Evolutionary conservation across 2,888 invertebrate species (phyloP), one percentile per base, ranked within the genome.

Genomic region (Tetragonula carbonaria): DNA sequence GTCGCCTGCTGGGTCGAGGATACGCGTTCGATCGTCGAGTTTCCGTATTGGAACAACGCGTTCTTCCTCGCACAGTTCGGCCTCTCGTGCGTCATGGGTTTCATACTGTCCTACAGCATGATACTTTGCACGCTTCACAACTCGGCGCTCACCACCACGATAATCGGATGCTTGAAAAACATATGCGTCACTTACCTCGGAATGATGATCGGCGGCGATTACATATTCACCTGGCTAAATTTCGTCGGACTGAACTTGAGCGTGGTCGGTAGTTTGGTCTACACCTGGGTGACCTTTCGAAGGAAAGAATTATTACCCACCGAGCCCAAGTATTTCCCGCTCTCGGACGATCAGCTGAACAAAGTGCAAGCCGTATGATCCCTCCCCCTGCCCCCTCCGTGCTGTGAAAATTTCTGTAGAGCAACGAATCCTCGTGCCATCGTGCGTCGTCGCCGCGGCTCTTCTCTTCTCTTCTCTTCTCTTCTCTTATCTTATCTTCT

Each of bases 121-220:
- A 97, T 99, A 92, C 95, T 99, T 65, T 99, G 99, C 95, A 99
- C 99, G 0, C 97, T 98, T 91, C 97, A 98, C 94, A 99, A 99
- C 95, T 99, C 99, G 80, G 99, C 99, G n/a, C 95, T 99, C 71
- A 99, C 99, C 0, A 99, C 99, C 0, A 99, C 99, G 8, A 99
- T 99, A 83, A 98, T 99, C 88, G 99, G 99, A 8, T 99, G 99
- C 93, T 96, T 99, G 78, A 99, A 99, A 95, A 99, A 99, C 95
- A 98, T 99, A 90, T 96, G 98, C 90, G 98, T 99, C 5, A 99
- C 99, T 0, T 99, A 99, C 95, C 95, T 99, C 87, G 99, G 99
- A 51, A 99, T 99, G 99, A 96, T 99, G 66, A 97, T 99, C 80
- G 99, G 99, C 67, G 99, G 99, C 21, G 99, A 99, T 95, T 99